Base-by-base conservation (phyloP, 2,113 vertebrate genomes). In the Ammodramus savannarum region DNA sequence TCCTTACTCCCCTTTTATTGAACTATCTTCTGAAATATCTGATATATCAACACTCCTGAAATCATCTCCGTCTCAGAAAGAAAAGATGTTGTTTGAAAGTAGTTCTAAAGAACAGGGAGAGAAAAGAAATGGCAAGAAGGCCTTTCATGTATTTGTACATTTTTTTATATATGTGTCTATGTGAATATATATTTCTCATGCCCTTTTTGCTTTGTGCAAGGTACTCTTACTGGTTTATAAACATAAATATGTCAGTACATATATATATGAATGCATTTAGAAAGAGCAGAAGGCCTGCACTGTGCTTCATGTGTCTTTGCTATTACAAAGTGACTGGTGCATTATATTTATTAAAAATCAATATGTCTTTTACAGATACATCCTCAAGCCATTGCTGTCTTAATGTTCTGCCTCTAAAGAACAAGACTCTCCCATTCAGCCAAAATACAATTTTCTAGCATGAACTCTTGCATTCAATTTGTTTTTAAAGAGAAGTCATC, bases 271-370 rank as follows among this genome's bases (percentile, higher is more conserved):
- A 48, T 66, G 54, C 34, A 39, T 54, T 73, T 20, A 48, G 38
- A 83, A 90, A 29, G 29, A 78, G 5, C 34, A 81, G 57, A 46
- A 87, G 10, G 43, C 36, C 54, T 83, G 41, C 27, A 76, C 13
- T 29, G 26, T 82, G 49, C 16, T 77, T 16, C 43, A 13, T 49
- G 34, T 58, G 54, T 44, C 41, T 91, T 38, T 69, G 54, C n/a
- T 76, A n/a, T 81, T 89, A 31, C 43, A 65, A 89, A 95, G 44
- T 65, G 58, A 85, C 75, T 73, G 63, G 49, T 88, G 43, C 8
- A 39, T 39, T 79, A 29, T 73, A 94, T 88, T 79, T 93, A 85
- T 92, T 83, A 85, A 94, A 95, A 91, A 95, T 95, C 96, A 87
- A 93, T 95, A 54, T 41, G 11, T n/a, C 26, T 90, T 79, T 93